Conservation (phyloP, 1,140 invertebrate genomes). For the Drosophila sulfurigaster region DNA sequence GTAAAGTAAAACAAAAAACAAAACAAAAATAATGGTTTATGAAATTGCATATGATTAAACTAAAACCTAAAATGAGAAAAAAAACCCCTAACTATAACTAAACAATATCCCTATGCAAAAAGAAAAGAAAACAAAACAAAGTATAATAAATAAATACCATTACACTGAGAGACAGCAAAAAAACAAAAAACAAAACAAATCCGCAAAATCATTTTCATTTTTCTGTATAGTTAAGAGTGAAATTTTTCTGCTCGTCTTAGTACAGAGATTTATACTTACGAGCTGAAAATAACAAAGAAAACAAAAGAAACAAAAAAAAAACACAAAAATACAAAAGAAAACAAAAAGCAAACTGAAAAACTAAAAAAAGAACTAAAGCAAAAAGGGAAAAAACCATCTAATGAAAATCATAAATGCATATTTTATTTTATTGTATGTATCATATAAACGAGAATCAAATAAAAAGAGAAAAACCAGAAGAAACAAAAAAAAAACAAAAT, state of each 20-base stretch:
- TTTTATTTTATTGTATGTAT: slow-evolving; percentile 69
- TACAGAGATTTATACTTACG: slow-evolving; percentile 61
- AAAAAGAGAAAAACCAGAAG: slow-evolving; percentile 47
- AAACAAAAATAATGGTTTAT: slow-evolving; percentile 57
- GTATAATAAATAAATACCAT: slow-evolving; percentile 55
- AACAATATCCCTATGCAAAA: slow-evolving; percentile 69
- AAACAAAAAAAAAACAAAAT: slow-evolving; percentile 12
- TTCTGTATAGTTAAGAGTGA: slow-evolving; percentile 54
- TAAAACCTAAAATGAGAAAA: slow-evolving; percentile 55
- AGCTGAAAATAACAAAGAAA: slow-evolving; percentile 37
- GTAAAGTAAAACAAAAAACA: slow-evolving; percentile 64
- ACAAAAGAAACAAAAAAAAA: slow-evolving; percentile 21
- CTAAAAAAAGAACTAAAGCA: slow-evolving; percentile 19
- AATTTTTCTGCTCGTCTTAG: slow-evolving; percentile 49
- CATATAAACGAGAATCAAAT: slow-evolving; percentile 62
- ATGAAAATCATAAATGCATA: slow-evolving; percentile 41
- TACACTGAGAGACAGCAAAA: slow-evolving; percentile 66
- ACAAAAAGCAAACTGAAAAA: slow-evolving; percentile 18
- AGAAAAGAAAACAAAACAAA: slow-evolving; percentile 60
- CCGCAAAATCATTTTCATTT: slow-evolving; percentile 46
- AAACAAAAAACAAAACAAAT: slow-evolving; percentile 30
- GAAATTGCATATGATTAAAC: slow-evolving; percentile 76
- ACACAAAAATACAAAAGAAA: slow-evolving; percentile 8
- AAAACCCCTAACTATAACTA: slow-evolving; percentile 56
- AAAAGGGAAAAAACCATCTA: slow-evolving; percentile 30